A percentile compares a stretch with the other conserved stretches of the same genome.
Conservation (phyloP, 1,140 invertebrate species). For the Pseudobourletiella spinata region DNA sequence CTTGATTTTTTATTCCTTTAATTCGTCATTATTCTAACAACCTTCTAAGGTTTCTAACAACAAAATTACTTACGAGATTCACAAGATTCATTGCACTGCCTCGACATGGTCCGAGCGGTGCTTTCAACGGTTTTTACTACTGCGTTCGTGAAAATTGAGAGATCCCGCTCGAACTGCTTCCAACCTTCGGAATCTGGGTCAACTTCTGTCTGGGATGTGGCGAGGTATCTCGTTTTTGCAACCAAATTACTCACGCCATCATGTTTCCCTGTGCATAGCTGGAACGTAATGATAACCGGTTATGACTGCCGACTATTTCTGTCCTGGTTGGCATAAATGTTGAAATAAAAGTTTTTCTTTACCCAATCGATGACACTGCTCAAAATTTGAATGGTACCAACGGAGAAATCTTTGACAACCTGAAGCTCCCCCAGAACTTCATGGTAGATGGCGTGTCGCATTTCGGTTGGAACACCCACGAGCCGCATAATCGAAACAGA, state of each 20-base stretch:
- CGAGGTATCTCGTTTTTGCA: background rate
- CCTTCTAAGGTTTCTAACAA: background rate
- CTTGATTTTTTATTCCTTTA: background rate
- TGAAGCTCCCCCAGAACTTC: constrained; percentile 7
- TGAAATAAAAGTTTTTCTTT: background rate
- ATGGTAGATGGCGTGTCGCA: background rate
- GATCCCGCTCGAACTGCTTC: background rate
- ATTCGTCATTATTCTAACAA: background rate
- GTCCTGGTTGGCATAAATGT: background rate
- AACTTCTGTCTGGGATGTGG: constrained; percentile 4
- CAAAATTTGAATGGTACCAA: background rate
- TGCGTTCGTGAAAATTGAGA: background rate
- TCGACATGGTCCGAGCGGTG: background rate
- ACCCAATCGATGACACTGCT: background rate
- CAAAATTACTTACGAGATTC: background rate
- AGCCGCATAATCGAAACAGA: background rate
- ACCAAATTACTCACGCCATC: background rate
- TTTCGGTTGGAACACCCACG: background rate
- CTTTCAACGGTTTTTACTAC: background rate
- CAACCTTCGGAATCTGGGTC: constrained; percentile 3
- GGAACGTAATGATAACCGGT: no score
- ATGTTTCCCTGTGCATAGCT: constrained; percentile 3
- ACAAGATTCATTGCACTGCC: background rate
- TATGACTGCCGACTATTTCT: no score
- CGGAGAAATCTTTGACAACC: background rate